phyloP scores from a whole-genome alignment of 2,113 vertebrate species.

The Canis aureus region DNA sequence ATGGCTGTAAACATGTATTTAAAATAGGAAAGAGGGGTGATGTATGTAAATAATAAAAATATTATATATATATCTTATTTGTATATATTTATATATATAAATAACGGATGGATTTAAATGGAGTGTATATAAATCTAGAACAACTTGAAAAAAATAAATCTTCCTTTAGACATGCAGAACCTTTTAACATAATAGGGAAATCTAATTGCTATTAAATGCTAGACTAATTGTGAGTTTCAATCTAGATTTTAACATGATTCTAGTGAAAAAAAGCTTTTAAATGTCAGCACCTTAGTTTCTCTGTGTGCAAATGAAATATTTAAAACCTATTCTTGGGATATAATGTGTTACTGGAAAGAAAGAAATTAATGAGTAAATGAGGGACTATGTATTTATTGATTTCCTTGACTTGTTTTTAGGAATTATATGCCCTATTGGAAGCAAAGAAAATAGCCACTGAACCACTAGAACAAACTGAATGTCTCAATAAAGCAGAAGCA shows the following conservation, averaged over 20 bases:
- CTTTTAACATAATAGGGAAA: neutral
- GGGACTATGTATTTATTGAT: neutral
- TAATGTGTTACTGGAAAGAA: neutral
- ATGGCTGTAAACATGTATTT: neutral
- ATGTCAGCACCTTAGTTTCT: neutral
- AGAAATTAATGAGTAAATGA: neutral
- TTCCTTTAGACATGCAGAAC: neutral
- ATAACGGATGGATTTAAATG: neutral
- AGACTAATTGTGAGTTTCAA: neutral
- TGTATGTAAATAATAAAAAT: constrained; percentile 9
- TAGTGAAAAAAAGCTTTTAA: neutral
- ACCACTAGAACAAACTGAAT: neutral
- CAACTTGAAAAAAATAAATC: neutral
- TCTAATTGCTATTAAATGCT: neutral
- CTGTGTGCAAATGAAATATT: constrained; percentile 2
- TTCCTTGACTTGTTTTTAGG: constrained; percentile 78
- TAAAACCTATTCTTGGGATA: neutral
- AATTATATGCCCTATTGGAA: constrained; percentile 84
- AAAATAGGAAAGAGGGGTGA: neutral
- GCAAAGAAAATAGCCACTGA: constrained; percentile 76
- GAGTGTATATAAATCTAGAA: neutral
- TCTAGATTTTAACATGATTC: constrained; percentile 45
- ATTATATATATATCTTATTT: neutral
- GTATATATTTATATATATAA: neutral
- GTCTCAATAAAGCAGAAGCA: constrained; percentile 67